Percentiles rank a stretch among this genome's conserved stretches.
These are phyloP conservation scores for Halcyon chelicuti DNA, from an alignment of 2,797 vertebrate genomes.

Conservation along the genomic window DNA sequence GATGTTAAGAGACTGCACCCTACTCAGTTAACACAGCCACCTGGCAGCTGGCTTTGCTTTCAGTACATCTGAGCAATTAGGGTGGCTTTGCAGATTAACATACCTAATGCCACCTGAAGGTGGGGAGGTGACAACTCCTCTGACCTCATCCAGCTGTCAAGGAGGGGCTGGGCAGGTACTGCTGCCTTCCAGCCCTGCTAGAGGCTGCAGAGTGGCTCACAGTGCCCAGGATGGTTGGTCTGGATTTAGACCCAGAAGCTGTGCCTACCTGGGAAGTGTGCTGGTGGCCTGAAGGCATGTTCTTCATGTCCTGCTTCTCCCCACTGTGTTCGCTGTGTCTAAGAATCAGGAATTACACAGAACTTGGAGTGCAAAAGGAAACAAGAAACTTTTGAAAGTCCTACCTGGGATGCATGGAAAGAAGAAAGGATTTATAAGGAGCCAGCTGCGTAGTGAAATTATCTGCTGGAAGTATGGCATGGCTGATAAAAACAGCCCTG, in stretches of 20 bases:
- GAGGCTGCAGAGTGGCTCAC: background rate
- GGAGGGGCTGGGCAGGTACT: background rate
- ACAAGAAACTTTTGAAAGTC: background rate
- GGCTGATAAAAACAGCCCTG: background rate
- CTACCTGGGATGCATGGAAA: background rate
- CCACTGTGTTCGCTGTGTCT: accelerated
- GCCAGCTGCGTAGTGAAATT: background rate
- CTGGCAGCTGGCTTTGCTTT: background rate
- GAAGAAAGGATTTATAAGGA: background rate
- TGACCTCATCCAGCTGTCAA: background rate
- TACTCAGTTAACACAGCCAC: background rate
- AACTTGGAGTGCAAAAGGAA: background rate
- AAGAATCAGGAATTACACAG: background rate
- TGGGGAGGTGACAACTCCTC: background rate
- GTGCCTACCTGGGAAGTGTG: background rate
- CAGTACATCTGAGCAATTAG: background rate
- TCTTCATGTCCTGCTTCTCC: background rate
- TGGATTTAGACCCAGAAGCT: background rate
- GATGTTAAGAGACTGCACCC: background rate
- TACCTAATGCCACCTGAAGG: background rate
- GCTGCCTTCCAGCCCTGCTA: background rate
- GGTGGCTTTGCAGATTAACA: background rate
- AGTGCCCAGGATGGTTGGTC: too few species aligned
- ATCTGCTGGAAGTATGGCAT: background rate
- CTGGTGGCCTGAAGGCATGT: accelerated